Evolutionary conservation across 2,888 invertebrate genomes (phyloP), one percentile per base, ranked within the genome.

Genomic region (Bombylius discolor): DNA sequence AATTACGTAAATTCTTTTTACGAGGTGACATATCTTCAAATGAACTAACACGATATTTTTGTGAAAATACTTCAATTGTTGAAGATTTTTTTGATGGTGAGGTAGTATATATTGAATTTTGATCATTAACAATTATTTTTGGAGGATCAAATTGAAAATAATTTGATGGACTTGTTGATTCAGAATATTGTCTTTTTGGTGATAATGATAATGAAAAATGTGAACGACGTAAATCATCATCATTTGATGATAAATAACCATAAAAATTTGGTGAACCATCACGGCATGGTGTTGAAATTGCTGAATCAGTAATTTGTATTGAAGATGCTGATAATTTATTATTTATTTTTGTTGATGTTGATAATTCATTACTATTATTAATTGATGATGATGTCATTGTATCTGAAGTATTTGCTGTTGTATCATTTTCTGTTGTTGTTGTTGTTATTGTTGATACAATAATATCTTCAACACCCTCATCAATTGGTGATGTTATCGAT

Each of bases 21-120:
- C 62, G 64, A 11, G 70, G 68, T 2, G 74, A 72, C 73, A 74
- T 74, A 58, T 74, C 74, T 63, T 74, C 74, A 58, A 72, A 74
- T 42, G 73, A 73, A 63, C 73, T 72, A 36, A 74, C 74, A 48
- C 74, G 65, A 62, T 74, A 74, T 60, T 74, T 74, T 57, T 74
- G 74, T 8, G 74, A 74, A 63, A 74, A 74, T 6, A 74, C 74
- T 62, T 74, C 74, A 59, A 74, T 72, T 58, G 73, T 72, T 55
- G 68, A 69, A 44, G 70, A 69, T 57, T 69, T 68, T 58, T 74
- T 73, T n/a, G 74, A 74, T 33, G 74, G 74, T 58, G 74, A 74
- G 51, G 74, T 74, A 58, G 74, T 74, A 58, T 74, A 74, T 14
- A 74, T 74, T 51, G 73, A 74, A 55, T 71, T 73, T 62, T 74